These are phyloP conservation scores for Brachyhypopomus gauderio DNA, from an alignment of 2,113 vertebrate genomes.

Conservation along the genomic window DNA sequence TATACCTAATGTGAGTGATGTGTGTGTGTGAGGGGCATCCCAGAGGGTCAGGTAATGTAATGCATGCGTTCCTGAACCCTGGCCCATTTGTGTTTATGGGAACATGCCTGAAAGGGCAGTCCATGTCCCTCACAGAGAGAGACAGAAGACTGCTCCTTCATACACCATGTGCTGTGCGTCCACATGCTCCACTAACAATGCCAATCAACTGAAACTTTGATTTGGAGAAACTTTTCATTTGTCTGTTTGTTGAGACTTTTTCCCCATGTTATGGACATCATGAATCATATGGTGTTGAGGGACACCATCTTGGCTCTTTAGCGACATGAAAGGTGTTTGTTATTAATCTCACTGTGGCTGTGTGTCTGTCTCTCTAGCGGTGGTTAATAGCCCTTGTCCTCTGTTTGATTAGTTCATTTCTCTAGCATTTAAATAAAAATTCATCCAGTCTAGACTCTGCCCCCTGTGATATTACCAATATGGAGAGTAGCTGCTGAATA, in stretches of 20 bases:
- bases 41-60: slow-evolving; percentile 18
- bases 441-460: slow-evolving; percentile 35
- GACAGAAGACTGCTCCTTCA: not conserved
- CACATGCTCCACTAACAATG: not conserved
- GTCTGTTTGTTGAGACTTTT: not conserved
- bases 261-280: not conserved
- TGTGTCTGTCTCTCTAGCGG: slow-evolving; percentile 20
- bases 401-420: slow-evolving; percentile 58
- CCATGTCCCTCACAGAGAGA: slow-evolving; percentile 7
- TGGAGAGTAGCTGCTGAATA: not conserved
- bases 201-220: not conserved
- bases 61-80: not conserved
- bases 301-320: slow-evolving; percentile 21
- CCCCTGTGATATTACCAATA: slow-evolving; percentile 24
- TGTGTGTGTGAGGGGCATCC: slow-evolving; percentile 21
- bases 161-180: not conserved
- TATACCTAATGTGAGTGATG: not conserved
- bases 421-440: slow-evolving; percentile 56
- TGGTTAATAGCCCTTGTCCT: slow-evolving; percentile 55
- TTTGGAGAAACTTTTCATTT: not conserved
- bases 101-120: not conserved
- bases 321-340: slow-evolving; percentile 37
- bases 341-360: slow-evolving; percentile 48
- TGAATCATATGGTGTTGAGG: not conserved
- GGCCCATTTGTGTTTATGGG: slow-evolving; percentile 1